Evolutionary conservation across 2,888 invertebrate genomes (phyloP).

Genomic region (Hydroisotoma schaefferi): DNA sequence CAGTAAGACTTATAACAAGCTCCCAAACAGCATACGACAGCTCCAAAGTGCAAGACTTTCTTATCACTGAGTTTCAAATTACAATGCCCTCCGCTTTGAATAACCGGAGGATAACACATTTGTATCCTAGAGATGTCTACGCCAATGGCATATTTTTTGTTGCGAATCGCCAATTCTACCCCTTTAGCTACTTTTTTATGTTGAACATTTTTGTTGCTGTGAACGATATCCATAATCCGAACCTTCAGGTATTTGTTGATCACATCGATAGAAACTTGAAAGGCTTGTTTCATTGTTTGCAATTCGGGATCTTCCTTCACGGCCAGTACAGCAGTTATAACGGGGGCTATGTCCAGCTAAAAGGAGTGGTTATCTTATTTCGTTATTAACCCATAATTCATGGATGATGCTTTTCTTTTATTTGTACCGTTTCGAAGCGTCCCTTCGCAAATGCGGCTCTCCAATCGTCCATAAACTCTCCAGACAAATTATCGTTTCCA

Average conservation of each 20-base stretch:
- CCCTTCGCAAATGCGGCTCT: slow-evolving; percentile 70
- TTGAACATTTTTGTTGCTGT: slow-evolving; percentile 68
- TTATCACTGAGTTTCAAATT: slow-evolving; percentile 97
- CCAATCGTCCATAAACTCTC: slow-evolving; percentile 92
- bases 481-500: slow-evolving; percentile 86
- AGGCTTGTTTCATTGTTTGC: slow-evolving; percentile 84
- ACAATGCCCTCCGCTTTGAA: slow-evolving; percentile 98
- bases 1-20: slow-evolving; percentile 96
- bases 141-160: slow-evolving; percentile 90
- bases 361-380: slow-evolving; percentile 7
- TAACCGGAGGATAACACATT: slow-evolving; percentile 97
- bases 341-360: slow-evolving; percentile 74
- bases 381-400: neutral
- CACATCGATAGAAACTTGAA: slow-evolving; percentile 86
- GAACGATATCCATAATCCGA: slow-evolving; percentile 97
- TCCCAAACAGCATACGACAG: slow-evolving; percentile 91
- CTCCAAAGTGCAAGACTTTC: slow-evolving; percentile 89
- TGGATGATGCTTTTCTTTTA: neutral
- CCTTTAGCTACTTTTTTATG: slow-evolving; percentile 93
- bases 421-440: slow-evolving; percentile 68
- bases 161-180: slow-evolving; percentile 84
- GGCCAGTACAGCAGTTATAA: slow-evolving; percentile 82
- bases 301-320: slow-evolving; percentile 93
- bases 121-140: slow-evolving; percentile 87
- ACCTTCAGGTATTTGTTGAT: slow-evolving; percentile 95